Percentiles rank a stretch among this genome's conserved stretches.
Evolutionary conservation across 2,113 vertebrate species (phyloP).

Genomic region (Rattus rattus): DNA sequence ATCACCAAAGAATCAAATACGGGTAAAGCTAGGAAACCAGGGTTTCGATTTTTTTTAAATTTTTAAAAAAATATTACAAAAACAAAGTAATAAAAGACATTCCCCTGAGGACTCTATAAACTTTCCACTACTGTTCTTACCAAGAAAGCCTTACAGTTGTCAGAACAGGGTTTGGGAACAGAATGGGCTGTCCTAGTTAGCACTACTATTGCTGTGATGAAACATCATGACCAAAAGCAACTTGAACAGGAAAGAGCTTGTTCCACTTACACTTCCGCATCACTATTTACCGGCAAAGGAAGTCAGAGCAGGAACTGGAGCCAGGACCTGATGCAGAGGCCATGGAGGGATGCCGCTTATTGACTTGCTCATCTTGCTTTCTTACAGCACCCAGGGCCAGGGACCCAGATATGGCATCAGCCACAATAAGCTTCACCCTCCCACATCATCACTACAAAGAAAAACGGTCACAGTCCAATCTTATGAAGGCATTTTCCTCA

Average conservation of each 20-base stretch:
- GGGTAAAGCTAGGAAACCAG: background rate
- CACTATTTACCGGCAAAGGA: background rate
- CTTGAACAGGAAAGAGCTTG: background rate
- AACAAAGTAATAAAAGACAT: background rate
- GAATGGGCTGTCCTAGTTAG: background rate
- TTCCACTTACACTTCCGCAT: background rate
- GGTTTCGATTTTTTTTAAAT: background rate
- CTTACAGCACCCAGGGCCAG: background rate
- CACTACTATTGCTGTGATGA: background rate
- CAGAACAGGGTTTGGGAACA: accelerated
- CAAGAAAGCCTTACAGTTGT: background rate
- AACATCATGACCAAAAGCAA: background rate
- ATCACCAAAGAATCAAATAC: background rate
- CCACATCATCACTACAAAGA: no score
- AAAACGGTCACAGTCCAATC: background rate
- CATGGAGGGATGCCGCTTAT: background rate
- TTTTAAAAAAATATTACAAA: background rate
- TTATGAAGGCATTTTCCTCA: background rate
- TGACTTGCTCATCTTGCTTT: background rate
- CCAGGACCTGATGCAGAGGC: background rate
- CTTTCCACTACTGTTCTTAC: background rate
- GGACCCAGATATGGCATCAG: background rate
- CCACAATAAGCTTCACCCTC: background rate
- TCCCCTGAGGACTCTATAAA: background rate
- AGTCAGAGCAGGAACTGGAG: background rate